Percentiles rank a stretch among this genome's conserved stretches.
Conservation (phyloP, 1,140 invertebrate genomes). For the Drosophila nigrodunni region DNA sequence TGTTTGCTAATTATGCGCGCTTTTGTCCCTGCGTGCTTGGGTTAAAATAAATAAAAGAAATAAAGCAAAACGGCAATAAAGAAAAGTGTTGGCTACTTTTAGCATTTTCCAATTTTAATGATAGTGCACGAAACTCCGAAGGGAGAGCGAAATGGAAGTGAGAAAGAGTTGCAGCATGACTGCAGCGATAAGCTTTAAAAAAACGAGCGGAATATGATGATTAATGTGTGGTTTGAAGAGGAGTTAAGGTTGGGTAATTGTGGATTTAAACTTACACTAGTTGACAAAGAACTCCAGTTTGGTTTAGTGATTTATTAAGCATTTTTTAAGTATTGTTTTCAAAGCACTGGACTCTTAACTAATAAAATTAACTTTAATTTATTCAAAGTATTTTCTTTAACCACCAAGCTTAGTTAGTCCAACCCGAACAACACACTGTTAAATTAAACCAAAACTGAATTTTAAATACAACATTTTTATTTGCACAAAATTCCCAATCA, state of each 20-base stretch:
- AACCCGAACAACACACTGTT: no score
- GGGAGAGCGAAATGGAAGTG: not conserved
- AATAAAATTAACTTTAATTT: no score
- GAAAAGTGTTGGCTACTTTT: slow-evolving; percentile 66
- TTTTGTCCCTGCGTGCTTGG: slow-evolving; percentile 55
- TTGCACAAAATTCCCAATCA: not conserved
- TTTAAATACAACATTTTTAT: no score
- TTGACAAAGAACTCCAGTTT: no score
- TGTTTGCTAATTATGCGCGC: slow-evolving; percentile 71
- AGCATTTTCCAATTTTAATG: slow-evolving; percentile 72
- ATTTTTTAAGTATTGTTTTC: no score
- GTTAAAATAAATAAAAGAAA: slow-evolving; percentile 21
- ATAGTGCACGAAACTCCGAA: slow-evolving; percentile 59
- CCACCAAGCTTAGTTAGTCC: no score
- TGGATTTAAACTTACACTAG: not conserved
- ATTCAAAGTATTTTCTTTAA: no score
- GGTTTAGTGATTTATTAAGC: no score
- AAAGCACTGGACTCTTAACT: no score
- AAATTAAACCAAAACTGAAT: no score
- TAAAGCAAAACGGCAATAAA: slow-evolving; percentile 30
- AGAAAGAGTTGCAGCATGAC: not conserved
- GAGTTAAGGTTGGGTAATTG: not conserved
- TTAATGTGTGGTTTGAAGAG: slow-evolving; percentile 40
- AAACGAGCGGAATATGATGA: slow-evolving; percentile 59
- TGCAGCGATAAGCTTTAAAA: slow-evolving; percentile 49